These are phyloP conservation scores for Okamejei kenojei DNA, from an alignment of 2,797 vertebrate species.

Conservation along the genomic window DNA sequence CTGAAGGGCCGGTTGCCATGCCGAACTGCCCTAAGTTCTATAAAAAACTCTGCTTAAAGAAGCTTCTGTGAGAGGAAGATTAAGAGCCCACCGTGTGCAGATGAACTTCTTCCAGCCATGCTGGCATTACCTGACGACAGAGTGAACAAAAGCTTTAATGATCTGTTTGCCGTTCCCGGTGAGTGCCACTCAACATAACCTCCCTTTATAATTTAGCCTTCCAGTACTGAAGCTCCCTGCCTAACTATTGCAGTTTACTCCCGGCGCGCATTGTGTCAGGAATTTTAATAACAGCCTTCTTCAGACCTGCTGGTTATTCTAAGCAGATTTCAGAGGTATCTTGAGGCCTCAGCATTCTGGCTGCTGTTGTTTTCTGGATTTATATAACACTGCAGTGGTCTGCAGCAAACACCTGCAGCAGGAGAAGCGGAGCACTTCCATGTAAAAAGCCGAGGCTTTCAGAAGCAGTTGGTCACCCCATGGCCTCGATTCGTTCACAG, in stretches of 20 bases:
- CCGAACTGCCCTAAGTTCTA: no score
- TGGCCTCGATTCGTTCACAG: background rate
- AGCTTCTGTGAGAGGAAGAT: background rate
- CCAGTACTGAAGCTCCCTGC: background rate
- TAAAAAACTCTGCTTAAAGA: background rate
- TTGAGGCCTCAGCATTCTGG: slow-evolving; percentile 4
- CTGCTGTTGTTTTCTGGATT: slow-evolving; percentile 27
- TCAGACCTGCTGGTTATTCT: slow-evolving; percentile 17
- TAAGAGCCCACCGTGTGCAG: background rate
- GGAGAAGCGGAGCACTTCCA: background rate
- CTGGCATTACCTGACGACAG: background rate
- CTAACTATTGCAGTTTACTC: slow-evolving; percentile 21
- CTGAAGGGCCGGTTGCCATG: no score
- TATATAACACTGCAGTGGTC: slow-evolving; percentile 34
- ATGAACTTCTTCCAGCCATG: background rate
- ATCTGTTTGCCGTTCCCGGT: background rate
- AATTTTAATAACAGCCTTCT: slow-evolving; percentile 26
- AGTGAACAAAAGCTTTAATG: slow-evolving; percentile 15
- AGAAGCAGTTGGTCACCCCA: no score
- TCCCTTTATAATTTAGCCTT: background rate
- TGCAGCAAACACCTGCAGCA: background rate
- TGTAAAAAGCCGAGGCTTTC: background rate
- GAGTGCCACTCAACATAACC: background rate
- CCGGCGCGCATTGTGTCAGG: background rate
- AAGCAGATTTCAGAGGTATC: slow-evolving; percentile 19